Evolutionary conservation across 2,888 invertebrate species (phyloP).

Genomic region (Caenorhabditis sp.): DNA sequence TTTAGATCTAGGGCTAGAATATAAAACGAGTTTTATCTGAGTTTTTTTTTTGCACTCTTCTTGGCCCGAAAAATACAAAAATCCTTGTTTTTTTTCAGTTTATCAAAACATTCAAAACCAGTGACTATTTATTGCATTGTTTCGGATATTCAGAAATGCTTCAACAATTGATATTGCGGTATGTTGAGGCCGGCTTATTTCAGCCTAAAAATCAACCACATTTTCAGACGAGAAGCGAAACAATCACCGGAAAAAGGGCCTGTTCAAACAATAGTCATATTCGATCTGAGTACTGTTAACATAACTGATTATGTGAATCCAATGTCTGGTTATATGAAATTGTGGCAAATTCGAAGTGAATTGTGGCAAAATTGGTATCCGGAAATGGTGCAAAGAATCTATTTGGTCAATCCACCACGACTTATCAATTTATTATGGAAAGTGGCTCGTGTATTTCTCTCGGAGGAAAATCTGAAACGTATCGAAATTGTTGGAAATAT

Average conservation of each 20-base stretch:
- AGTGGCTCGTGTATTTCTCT: slow-evolving; percentile 51
- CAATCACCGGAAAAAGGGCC: slow-evolving; percentile 54
- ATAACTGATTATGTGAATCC: slow-evolving; percentile 58
- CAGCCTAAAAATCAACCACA: not conserved
- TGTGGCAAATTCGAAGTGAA: slow-evolving; percentile 57
- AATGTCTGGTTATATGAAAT: slow-evolving; percentile 56
- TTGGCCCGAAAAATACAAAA: no score
- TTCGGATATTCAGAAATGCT: slow-evolving; percentile 59
- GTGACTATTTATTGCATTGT: slow-evolving; percentile 56
- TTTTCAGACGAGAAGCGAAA: slow-evolving; percentile 45
- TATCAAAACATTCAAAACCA: slow-evolving; percentile 57
- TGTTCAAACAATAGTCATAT: slow-evolving; percentile 57
- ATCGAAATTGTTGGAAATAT: slow-evolving; percentile 47
- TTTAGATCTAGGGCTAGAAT: no score
- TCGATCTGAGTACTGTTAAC: slow-evolving; percentile 52
- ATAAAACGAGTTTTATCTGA: no score
- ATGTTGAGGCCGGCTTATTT: no score
- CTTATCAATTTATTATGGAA: slow-evolving; percentile 50
- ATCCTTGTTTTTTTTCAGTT: no score
- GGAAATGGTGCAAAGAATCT: slow-evolving; percentile 56
- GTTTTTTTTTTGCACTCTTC: no score
- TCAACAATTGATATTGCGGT: slow-evolving; percentile 53
- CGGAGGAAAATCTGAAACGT: slow-evolving; percentile 46
- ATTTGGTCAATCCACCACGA: slow-evolving; percentile 54
- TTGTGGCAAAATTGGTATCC: slow-evolving; percentile 62